Percentiles rank a stretch among this genome's conserved stretches.
Evolutionary conservation across 1,140 invertebrate species (phyloP).

Genomic region (Bombyx mori): ASM3026992v2 NC_085125.1:5040501-5041000

Average conservation of each 20-base stretch:
- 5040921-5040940: too few species aligned
- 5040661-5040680: constrained; percentile 83
- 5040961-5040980: too few species aligned
- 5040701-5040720: constrained; percentile 78
- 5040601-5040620: constrained; percentile 93
- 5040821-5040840: constrained; percentile 70
- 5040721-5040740: constrained; percentile 78
- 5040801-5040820: constrained; percentile 68
- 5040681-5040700: constrained; percentile 79
- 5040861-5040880: constrained; percentile 37
- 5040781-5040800: constrained; percentile 59
- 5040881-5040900: not conserved
- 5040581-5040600: constrained; percentile 85
- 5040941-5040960: too few species aligned
- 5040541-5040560: too few species aligned
- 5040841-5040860: constrained; percentile 58
- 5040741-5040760: constrained; percentile 76
- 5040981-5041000: too few species aligned
- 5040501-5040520: too few species aligned
- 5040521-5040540: too few species aligned
- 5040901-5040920: too few species aligned
- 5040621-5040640: constrained; percentile 91
- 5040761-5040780: constrained; percentile 73
- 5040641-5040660: constrained; percentile 84
- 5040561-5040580: too few species aligned